These are phyloP conservation scores for Monochamus saltuarius DNA, from an alignment of 1,140 invertebrate species.

Conservation along the genomic window DNA sequence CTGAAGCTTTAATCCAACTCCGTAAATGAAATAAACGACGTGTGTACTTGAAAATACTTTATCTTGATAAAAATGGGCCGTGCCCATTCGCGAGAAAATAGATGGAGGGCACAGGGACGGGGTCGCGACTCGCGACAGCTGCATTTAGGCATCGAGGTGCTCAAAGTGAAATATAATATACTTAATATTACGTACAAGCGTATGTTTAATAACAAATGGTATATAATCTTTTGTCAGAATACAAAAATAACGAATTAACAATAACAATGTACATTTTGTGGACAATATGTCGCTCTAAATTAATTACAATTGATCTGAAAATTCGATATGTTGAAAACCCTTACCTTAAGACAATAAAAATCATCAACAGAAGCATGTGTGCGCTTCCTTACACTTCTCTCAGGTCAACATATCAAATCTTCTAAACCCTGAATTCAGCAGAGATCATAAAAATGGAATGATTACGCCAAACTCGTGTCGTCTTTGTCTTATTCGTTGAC, in stretches of 20 bases:
- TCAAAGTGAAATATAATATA: slow-evolving; percentile 38
- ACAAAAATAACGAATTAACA: slow-evolving; percentile 43
- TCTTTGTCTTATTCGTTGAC: background rate
- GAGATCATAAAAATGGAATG: slow-evolving; percentile 16
- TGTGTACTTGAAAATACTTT: too few species aligned
- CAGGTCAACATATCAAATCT: slow-evolving; percentile 5
- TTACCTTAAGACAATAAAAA: too few species aligned
- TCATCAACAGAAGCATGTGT: too few species aligned
- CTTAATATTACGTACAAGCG: slow-evolving; percentile 37
- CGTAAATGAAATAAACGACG: too few species aligned
- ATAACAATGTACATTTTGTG: slow-evolving; percentile 34
- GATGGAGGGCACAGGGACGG: slow-evolving; percentile 39
- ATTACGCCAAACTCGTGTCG: slow-evolving; percentile 23
- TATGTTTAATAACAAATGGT: slow-evolving; percentile 34
- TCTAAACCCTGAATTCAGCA: slow-evolving; percentile 9
- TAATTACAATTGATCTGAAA: slow-evolving; percentile 5
- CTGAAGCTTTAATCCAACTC: too few species aligned
- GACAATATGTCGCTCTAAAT: background rate
- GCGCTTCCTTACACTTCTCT: too few species aligned
- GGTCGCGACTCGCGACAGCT: slow-evolving; percentile 23
- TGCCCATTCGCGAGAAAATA: slow-evolving; percentile 24
- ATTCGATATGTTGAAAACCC: slow-evolving; percentile 1
- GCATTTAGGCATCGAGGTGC: slow-evolving; percentile 47
- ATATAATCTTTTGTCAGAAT: slow-evolving; percentile 35
- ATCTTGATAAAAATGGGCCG: slow-evolving; percentile 1